Evolutionary conservation across 2,113 vertebrate species (phyloP), one percentile per base, ranked within the genome.

Genomic region (Gopherus evgoodei): DNA sequence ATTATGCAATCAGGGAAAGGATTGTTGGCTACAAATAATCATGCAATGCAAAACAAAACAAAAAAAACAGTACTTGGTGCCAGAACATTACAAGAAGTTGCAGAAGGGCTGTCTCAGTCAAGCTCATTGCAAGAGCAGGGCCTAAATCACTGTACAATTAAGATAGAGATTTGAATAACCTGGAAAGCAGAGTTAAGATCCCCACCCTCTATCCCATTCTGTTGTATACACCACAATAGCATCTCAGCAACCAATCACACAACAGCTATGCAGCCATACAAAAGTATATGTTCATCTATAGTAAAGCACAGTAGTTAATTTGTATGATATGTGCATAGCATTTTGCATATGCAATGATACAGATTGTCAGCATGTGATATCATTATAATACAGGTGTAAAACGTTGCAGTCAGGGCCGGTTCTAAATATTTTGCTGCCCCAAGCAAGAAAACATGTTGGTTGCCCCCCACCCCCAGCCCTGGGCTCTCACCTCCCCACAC

Each of bases 131-230:
- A 75, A 54, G 44, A 87, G 17, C 54, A 13, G 24, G 31, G 44
- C 17, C 54, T 38, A n/a, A 0, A 0, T 29, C 47, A 19, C 72
- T 89, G 79, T 49, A 78, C 53, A 0, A 0, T 6, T 16, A 44
- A 84, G 62, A 59, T 22, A 1, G 8, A 5, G 22, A 38, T 50
- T 79, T 38, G 22, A 52, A 53, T 56, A 62, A 29, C 27, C 62
- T 56, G 75, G 3, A 56, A 82, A 27, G 8, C 21, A 25, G 19
- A 76, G 8, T 1, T 2, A 0, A 0, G 31, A 35, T 52, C 81
- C n/a, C 35, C 56, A 53, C 21, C 2, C 4, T 6, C n/a, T n/a
- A 11, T 6, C 17, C 85, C 44, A 3, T 27, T 83, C 38, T 52
- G 29, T n/a, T 79, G 44, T 1, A 16, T 6, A 83, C 29, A 53